Evolutionary conservation across 2,888 invertebrate species (phyloP), one percentile per base, ranked within the genome.

Genomic region (Agonum fuliginosum): DNA sequence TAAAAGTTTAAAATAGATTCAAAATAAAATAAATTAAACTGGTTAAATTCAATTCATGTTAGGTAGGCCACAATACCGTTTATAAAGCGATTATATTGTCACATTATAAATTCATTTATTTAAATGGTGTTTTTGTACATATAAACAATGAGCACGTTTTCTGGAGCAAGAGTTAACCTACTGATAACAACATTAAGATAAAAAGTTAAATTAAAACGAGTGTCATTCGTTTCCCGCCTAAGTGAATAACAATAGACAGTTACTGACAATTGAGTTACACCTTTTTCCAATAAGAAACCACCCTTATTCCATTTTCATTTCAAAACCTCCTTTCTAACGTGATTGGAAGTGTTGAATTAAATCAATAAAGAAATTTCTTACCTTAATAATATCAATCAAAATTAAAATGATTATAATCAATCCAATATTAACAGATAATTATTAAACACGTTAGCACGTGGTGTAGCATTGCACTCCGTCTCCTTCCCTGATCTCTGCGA

Each of bases 361-460:
- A 74, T 65, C 74, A 65, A 46, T 46, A 74, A 8, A 19, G 19
- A n/a, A 46, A 62, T 73, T 34, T 43, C 74, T 74, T 46, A 74
- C 74, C 74, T 74, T 74, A 19, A 27, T 46, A 48, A 74, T 65
- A 27, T 17, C 12, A 41, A 12, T n/a, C 14, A 14, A 10, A 24
- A n/a, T 12, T 27, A 6, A 65, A 65, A 65, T 65, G 24, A 74
- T 43, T 22, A 10, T 20, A 65, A 62, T 65, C 30, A 65, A 19
- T 74, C 65, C 20, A 19, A 34, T 19, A 46, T 43, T 46, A 65
- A 14, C 27, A 19, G 27, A 46, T 27, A 51, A 62, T 46, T 46
- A 74, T 74, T 74, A 43, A 58, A 46, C 48, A 65, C n/a, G 5
- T 20, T 65, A 65, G 24, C 74, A 74, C 74, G 74, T 74, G 74